A percentile compares a stretch with the other conserved stretches of the same genome.
Conservation (phyloP, 1,140 invertebrate species). For the Drosophila fuyamai region DNA sequence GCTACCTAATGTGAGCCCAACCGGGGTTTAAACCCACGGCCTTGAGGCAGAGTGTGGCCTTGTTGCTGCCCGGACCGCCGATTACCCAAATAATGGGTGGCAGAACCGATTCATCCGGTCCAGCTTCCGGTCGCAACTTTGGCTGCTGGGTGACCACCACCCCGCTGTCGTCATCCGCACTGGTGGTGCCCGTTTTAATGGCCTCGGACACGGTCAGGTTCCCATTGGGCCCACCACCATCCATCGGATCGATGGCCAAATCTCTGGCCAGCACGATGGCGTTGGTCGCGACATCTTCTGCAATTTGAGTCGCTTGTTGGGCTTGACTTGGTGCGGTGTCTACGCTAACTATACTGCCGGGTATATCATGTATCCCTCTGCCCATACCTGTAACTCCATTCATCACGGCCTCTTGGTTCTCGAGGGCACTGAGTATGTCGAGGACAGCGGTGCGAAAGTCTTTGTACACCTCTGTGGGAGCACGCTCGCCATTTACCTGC, state of each 20-base stretch:
- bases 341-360: slow-evolving; percentile 86
- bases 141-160: slow-evolving; percentile 72
- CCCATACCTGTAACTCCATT: slow-evolving; percentile 86
- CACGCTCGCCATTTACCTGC: slow-evolving; percentile 93
- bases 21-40: slow-evolving; percentile 88
- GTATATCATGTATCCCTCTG: slow-evolving; percentile 86
- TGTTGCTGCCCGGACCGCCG: slow-evolving; percentile 92
- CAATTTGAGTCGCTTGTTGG: slow-evolving; percentile 83
- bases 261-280: slow-evolving; percentile 27
- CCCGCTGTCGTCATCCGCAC: slow-evolving; percentile 57
- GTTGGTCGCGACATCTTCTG: slow-evolving; percentile 45
- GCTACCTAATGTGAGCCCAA: slow-evolving; percentile 90
- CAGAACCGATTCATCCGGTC: slow-evolving; percentile 46
- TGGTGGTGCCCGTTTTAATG: slow-evolving; percentile 17
- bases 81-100: slow-evolving; percentile 92
- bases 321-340: slow-evolving; percentile 86
- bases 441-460: slow-evolving; percentile 91
- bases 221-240: slow-evolving; percentile 10
- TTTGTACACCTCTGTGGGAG: slow-evolving; percentile 92
- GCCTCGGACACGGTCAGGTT: slow-evolving; percentile 2
- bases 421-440: slow-evolving; percentile 88
- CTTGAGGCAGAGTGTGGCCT: slow-evolving; percentile 89
- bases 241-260: slow-evolving; percentile 30
- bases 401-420: slow-evolving; percentile 87
- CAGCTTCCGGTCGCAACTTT: slow-evolving; percentile 69